Evolutionary conservation across 2,888 invertebrate species (phyloP).

Genomic region (Terebella lapidaria): DNA sequence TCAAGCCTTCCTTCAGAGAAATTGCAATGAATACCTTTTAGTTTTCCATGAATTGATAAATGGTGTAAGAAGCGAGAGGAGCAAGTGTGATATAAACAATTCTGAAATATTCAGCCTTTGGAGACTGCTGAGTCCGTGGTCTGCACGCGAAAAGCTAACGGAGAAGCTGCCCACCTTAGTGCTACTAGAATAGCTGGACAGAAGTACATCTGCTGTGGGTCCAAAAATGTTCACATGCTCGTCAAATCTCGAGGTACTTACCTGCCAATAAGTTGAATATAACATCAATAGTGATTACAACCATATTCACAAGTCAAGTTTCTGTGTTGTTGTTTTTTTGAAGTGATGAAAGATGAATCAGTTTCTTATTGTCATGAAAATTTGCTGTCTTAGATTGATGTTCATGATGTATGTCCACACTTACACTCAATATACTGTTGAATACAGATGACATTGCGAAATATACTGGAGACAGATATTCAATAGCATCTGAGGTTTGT

Average conservation of each 20-base stretch:
- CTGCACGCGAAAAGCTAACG: slow-evolving; percentile 51
- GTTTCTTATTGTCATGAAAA: too few species aligned
- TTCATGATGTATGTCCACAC: too few species aligned
- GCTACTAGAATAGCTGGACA: slow-evolving; percentile 42
- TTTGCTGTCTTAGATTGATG: too few species aligned
- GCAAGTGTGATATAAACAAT: too few species aligned
- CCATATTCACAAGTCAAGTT: not conserved
- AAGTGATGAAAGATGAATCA: not conserved
- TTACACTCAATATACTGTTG: too few species aligned
- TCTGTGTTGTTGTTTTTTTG: too few species aligned
- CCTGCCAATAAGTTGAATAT: not conserved
- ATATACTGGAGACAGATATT: not conserved
- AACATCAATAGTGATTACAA: not conserved
- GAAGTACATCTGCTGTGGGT: slow-evolving; percentile 50
- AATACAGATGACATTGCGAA: not conserved
- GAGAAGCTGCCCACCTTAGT: slow-evolving; percentile 55
- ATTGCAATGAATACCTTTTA: not conserved
- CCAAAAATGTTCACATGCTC: slow-evolving; percentile 55
- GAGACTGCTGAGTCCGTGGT: slow-evolving; percentile 36
- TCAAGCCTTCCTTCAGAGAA: too few species aligned
- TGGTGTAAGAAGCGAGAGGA: too few species aligned
- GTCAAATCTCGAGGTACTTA: slow-evolving; percentile 40
- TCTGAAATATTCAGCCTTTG: slow-evolving; percentile 40
- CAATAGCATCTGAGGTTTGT: not conserved
- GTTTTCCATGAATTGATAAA: too few species aligned